phyloP scores from a whole-genome alignment of 2,797 vertebrate species.

The Emys orbicularis region DNA sequence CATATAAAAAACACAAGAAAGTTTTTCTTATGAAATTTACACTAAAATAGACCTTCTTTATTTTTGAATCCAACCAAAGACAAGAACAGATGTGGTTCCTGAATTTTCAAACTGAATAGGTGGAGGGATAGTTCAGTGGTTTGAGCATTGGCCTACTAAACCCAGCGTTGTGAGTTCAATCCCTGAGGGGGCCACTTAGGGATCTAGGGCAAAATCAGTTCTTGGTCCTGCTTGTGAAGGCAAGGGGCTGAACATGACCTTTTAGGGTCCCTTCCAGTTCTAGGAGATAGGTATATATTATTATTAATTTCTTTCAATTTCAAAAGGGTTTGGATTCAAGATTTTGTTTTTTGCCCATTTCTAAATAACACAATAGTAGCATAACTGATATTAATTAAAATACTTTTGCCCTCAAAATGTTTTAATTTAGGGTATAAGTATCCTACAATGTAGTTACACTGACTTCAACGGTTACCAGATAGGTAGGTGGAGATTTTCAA shows the following conservation, averaged over 20 bases:
- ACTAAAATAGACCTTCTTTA: no score
- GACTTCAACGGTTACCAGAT: neutral
- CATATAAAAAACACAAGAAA: no score
- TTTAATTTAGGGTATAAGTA: neutral
- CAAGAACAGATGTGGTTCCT: neutral
- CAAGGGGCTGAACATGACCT: no score
- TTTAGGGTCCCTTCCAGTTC: no score
- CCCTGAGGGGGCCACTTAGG: no score
- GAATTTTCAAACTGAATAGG: neutral
- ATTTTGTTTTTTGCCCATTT: neutral
- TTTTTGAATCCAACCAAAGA: neutral
- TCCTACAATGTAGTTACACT: accelerated
- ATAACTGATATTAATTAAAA: neutral
- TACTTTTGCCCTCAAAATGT: neutral
- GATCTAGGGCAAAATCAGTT: no score
- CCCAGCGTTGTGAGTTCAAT: no score
- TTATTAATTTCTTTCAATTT: neutral
- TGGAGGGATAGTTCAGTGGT: no score
- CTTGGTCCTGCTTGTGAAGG: no score
- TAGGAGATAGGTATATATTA: no score
- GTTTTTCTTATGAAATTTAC: no score
- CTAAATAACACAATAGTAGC: neutral
- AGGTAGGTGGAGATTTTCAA: neutral
- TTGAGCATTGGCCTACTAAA: no score
- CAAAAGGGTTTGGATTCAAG: neutral